phyloP scores from a whole-genome alignment of 2,888 invertebrate genomes.

The Leptogaster cylindrica region DNA sequence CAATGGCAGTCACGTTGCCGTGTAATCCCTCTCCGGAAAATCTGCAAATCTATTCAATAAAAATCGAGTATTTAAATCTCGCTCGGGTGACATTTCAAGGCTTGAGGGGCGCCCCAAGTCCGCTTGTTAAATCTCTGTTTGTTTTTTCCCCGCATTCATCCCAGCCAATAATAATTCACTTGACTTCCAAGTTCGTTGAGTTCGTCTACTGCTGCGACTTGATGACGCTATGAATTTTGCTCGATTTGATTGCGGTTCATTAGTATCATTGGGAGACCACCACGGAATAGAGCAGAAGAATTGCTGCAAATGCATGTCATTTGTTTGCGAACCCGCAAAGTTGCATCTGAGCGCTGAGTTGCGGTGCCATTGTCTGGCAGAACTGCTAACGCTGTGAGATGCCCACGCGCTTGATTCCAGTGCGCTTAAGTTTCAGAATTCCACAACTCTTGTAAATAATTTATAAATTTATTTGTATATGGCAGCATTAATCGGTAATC shows the following conservation, averaged over 20 bases:
- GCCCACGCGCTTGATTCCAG: conserved; percentile 30
- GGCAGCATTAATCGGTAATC: conserved; percentile 37
- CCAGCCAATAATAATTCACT: conserved; percentile 17
- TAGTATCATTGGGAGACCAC: conserved; percentile 23
- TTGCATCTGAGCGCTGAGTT: conserved; percentile 13
- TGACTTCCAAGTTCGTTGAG: conserved; percentile 26
- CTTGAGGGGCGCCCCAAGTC: not conserved
- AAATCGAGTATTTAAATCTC: too few species aligned
- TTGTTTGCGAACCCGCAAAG: not conserved
- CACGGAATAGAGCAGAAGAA: conserved; percentile 28
- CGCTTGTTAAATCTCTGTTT: not conserved
- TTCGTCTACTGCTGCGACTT: conserved; percentile 12
- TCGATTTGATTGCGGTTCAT: conserved; percentile 30
- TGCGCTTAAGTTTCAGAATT: conserved; percentile 14
- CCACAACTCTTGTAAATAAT: conserved; percentile 20
- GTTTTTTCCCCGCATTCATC: not conserved
- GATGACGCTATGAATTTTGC: conserved; percentile 10
- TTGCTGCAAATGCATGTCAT: conserved; percentile 15
- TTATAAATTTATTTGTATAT: conserved; percentile 33
- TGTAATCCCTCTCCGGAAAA: too few species aligned
- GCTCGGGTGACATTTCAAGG: too few species aligned
- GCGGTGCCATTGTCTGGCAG: conserved; percentile 28
- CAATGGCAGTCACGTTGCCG: too few species aligned
- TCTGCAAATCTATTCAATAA: too few species aligned
- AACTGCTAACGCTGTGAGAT: not conserved